phyloP scores from a whole-genome alignment of 2,888 invertebrate genomes.

The Noctua janthina region DNA sequence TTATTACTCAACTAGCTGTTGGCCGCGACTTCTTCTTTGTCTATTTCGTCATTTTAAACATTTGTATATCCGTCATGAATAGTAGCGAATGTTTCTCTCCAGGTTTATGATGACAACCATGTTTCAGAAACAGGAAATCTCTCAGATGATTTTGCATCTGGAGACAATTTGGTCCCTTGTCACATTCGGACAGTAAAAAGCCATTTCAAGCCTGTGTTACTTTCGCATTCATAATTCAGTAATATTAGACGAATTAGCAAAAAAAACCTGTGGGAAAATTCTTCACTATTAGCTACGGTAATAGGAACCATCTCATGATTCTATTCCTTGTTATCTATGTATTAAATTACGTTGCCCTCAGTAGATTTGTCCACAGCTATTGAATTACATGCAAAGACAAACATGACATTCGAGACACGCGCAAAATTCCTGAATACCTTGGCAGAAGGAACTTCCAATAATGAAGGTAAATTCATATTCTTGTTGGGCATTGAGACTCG shows the following conservation, averaged over 20 bases:
- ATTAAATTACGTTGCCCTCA: slow-evolving; percentile 20
- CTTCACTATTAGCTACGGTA: neutral
- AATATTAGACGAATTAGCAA: neutral
- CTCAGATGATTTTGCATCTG: neutral
- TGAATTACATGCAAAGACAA: slow-evolving; percentile 38
- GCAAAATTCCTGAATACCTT: slow-evolving; percentile 34
- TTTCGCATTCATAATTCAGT: neutral
- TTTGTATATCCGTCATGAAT: neutral
- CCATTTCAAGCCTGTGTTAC: neutral
- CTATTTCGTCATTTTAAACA: neutral
- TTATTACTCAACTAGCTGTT: neutral
- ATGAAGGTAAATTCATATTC: slow-evolving; percentile 20
- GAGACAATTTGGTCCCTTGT: neutral
- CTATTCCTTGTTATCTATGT: slow-evolving; percentile 10
- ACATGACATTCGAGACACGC: slow-evolving; percentile 20
- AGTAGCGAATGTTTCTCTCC: neutral
- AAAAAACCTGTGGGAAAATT: neutral
- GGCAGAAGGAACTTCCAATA: neutral
- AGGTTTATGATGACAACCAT: no score
- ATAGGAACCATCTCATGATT: neutral
- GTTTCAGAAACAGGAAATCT: neutral
- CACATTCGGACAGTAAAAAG: neutral
- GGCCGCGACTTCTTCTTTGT: no score
- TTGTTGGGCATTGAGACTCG: neutral
- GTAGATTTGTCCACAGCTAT: slow-evolving; percentile 20